Percentiles rank a stretch among this genome's conserved stretches.
Evolutionary conservation across 2,113 vertebrate species (phyloP).

Genomic region (Oriolus oriolus): DNA sequence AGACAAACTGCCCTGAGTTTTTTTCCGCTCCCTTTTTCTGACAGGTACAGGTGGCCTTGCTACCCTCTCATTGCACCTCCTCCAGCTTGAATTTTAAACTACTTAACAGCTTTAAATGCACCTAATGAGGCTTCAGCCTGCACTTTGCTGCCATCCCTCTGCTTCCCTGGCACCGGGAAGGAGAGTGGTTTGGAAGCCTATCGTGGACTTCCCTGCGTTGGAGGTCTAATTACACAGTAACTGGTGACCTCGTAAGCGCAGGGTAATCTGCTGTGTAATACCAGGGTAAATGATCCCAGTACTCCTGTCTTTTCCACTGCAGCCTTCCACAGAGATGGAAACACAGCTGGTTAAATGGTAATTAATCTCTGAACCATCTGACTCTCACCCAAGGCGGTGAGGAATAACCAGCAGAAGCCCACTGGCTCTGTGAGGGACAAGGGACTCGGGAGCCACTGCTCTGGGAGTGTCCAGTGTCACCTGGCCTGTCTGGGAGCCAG

Average conservation of each 20-base stretch:
- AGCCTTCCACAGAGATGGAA: neutral
- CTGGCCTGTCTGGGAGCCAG: neutral
- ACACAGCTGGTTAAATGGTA: neutral
- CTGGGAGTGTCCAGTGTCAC: neutral
- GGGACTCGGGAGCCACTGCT: neutral
- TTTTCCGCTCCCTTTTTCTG: neutral
- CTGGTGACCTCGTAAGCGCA: conserved; percentile 35
- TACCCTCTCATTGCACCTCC: neutral
- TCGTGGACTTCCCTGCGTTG: accelerated
- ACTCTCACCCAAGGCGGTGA: neutral
- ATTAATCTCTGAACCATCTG: conserved; percentile 46
- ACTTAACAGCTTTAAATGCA: conserved; percentile 29
- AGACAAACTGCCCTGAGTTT: neutral
- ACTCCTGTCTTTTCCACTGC: conserved; percentile 5
- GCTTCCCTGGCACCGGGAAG: neutral
- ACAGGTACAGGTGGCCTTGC: neutral
- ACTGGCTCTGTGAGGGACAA: neutral
- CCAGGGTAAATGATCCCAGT: conserved; percentile 33
- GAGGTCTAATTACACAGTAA: conserved; percentile 43
- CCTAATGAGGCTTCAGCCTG: conserved; percentile 11
- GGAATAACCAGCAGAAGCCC: neutral
- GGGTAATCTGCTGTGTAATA: conserved; percentile 37
- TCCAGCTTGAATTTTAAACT: conserved; percentile 18
- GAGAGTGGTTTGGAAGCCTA: conserved; percentile 6
- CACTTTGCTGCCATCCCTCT: conserved; percentile 9